Percentiles rank a stretch among this genome's conserved stretches.
These are phyloP conservation scores for Seriola quinqueradiata DNA, from an alignment of 2,113 vertebrate genomes.

Conservation along the genomic window DNA sequence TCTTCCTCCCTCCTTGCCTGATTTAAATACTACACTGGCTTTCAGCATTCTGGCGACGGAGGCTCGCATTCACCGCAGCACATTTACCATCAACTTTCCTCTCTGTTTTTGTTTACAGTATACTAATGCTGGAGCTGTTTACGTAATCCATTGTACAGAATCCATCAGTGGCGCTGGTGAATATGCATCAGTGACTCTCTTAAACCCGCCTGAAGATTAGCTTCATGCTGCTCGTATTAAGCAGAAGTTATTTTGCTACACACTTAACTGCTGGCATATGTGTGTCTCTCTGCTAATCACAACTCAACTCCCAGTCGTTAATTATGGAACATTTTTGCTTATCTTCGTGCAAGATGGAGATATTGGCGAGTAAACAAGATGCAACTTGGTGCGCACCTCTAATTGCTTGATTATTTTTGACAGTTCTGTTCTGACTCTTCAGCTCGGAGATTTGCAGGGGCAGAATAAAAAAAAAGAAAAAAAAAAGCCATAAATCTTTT, in stretches of 20 bases:
- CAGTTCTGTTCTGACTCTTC: constrained; percentile 57
- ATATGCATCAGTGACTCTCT: constrained; percentile 56
- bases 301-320: constrained; percentile 59
- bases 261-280: constrained; percentile 57
- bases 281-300: constrained; percentile 58
- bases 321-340: constrained; percentile 64
- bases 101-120: constrained; percentile 81
- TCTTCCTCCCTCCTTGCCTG: constrained; percentile 80
- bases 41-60: constrained; percentile 79
- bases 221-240: constrained; percentile 68
- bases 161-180: constrained; percentile 45
- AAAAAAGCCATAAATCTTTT: constrained; percentile 78
- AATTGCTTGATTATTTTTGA: constrained; percentile 72
- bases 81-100: constrained; percentile 74
- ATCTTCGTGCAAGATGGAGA: constrained; percentile 60
- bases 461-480: constrained; percentile 70
- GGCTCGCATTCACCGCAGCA: constrained; percentile 65
- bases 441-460: constrained; percentile 57
- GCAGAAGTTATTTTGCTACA: constrained; percentile 56
- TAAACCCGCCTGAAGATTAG: constrained; percentile 46
- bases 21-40: constrained; percentile 86
- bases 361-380: constrained; percentile 66
- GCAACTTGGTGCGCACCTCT: constrained; percentile 63
- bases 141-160: constrained; percentile 56
- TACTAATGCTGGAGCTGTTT: constrained; percentile 59